phyloP scores from a whole-genome alignment of 1,140 invertebrate genomes.

The Bombus pascuorum region DNA sequence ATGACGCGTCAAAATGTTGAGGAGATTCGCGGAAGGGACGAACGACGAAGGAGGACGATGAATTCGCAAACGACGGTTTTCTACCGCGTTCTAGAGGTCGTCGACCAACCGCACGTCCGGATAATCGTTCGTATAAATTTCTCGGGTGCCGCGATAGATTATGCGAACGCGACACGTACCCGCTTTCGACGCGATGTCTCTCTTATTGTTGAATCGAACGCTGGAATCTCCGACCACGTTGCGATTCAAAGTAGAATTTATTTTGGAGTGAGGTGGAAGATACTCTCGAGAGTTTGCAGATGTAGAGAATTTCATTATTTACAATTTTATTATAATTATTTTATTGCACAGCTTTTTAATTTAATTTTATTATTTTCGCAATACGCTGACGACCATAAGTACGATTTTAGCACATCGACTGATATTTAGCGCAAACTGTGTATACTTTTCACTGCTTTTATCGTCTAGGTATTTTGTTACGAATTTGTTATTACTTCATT shows the following conservation, averaged over 20 bases:
- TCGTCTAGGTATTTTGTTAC: no score
- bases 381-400: no score
- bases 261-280: background rate
- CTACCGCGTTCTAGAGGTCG: background rate
- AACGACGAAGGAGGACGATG: background rate
- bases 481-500: no score
- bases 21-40: slow-evolving; percentile 4
- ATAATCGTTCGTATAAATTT: slow-evolving; percentile 23
- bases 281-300: background rate
- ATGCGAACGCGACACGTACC: background rate
- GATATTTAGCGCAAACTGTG: no score
- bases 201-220: slow-evolving; percentile 5
- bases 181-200: background rate
- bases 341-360: accelerated
- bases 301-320: background rate
- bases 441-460: no score
- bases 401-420: no score
- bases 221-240: background rate
- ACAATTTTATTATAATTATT: background rate
- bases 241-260: background rate
- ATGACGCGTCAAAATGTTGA: background rate
- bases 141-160: slow-evolving; percentile 15
- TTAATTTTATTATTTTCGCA: no score
- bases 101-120: background rate
- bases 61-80: slow-evolving; percentile 4